phyloP scores from a whole-genome alignment of 2,113 vertebrate genomes.

The Apodemus speciosus region DNA sequence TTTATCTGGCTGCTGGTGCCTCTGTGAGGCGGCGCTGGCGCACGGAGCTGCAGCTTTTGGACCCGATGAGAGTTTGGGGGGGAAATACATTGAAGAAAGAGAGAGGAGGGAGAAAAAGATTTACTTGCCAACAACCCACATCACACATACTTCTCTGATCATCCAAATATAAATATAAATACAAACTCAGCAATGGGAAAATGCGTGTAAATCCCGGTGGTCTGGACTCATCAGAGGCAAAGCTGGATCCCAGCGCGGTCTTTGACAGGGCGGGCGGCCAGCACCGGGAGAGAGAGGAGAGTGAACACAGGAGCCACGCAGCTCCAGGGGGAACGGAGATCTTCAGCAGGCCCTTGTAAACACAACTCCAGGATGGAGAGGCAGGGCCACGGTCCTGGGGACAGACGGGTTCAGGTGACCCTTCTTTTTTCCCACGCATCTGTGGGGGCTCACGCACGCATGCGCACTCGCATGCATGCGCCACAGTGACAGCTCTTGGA shows the following conservation, averaged over 20 bases:
- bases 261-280: conserved; percentile 79
- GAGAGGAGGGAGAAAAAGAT: conserved; percentile 66
- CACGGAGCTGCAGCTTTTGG: conserved; percentile 73
- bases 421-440: not conserved
- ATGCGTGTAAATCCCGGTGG: conserved; percentile 86
- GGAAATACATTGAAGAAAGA: conserved; percentile 79
- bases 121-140: conserved; percentile 80
- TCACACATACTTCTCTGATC: conserved; percentile 83
- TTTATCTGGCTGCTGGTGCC: conserved; percentile 51
- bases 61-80: conserved; percentile 75
- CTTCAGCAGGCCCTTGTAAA: not conserved
- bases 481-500: not conserved
- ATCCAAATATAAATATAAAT: conserved; percentile 84
- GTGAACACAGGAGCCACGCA: conserved; percentile 37
- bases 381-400: not conserved
- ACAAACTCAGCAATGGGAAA: conserved; percentile 83
- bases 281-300: conserved; percentile 22
- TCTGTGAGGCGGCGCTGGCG: conserved; percentile 51
- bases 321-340: not conserved
- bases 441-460: not conserved
- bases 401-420: not conserved
- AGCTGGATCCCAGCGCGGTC: conserved; percentile 73
- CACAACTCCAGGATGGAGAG: not conserved
- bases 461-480: too few relatives aligned
- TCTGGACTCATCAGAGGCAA: conserved; percentile 83